Conservation (phyloP, 1,140 invertebrate species). For the Tachypleus tridentatus region DNA sequence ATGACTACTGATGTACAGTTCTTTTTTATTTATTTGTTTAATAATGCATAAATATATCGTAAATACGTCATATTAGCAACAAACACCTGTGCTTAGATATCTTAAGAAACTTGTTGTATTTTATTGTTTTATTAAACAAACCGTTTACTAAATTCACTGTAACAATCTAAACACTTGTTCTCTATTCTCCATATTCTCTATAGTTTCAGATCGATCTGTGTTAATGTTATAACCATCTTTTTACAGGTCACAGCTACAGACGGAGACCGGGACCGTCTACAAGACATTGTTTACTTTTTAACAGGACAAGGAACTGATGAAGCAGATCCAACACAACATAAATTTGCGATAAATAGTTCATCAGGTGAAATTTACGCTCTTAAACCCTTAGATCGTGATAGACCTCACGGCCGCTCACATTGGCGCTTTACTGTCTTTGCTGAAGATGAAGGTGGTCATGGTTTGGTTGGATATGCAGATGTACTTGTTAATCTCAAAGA, state of each 20-base stretch:
- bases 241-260: slow-evolving; percentile 83
- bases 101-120: background rate
- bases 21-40: too few species aligned
- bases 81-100: too few species aligned
- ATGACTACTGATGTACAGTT: too few species aligned
- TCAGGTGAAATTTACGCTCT: slow-evolving; percentile 73
- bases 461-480: slow-evolving; percentile 92
- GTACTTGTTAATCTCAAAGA: slow-evolving; percentile 95
- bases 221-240: background rate
- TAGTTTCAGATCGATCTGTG: too few species aligned
- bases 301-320: slow-evolving; percentile 90
- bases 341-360: slow-evolving; percentile 90
- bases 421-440: slow-evolving; percentile 98
- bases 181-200: too few species aligned
- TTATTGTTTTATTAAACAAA: background rate
- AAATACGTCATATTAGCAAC: too few species aligned
- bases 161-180: too few species aligned
- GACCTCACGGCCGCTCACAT: slow-evolving; percentile 85
- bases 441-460: slow-evolving; percentile 90
- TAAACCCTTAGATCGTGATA: slow-evolving; percentile 88
- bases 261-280: slow-evolving; percentile 83
- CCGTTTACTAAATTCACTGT: too few species aligned
- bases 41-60: too few species aligned
- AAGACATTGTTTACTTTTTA: slow-evolving; percentile 92
- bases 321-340: slow-evolving; percentile 82